Evolutionary conservation across 2,888 invertebrate species (phyloP).

Genomic region (Tolmerus cingulatus): DNA sequence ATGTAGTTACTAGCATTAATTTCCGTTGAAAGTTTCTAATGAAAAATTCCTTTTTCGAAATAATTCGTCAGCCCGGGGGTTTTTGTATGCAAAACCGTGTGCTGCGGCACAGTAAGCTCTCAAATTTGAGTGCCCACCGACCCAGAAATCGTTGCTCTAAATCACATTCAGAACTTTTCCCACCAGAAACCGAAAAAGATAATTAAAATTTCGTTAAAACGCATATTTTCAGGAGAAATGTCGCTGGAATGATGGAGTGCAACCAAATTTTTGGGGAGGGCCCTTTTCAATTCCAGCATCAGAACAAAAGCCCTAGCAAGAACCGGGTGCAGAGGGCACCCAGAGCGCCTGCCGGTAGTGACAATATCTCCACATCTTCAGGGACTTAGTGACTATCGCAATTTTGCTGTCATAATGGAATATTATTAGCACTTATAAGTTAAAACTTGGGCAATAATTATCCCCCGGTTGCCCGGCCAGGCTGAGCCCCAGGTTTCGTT

Average conservation of each 20-base stretch:
- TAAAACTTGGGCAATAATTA: constrained; percentile 13
- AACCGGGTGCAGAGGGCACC: neutral
- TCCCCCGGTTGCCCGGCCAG: neutral
- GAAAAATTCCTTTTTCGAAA: neutral
- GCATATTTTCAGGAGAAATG: neutral
- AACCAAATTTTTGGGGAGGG: neutral
- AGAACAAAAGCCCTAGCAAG: neutral
- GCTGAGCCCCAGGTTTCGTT: neutral
- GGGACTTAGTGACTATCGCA: neutral
- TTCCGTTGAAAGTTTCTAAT: neutral
- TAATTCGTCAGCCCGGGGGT: neutral
- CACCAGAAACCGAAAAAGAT: neutral
- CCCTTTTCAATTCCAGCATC: neutral
- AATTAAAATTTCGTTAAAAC: neutral
- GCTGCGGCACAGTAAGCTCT: neutral
- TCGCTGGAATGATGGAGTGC: neutral
- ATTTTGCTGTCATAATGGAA: neutral
- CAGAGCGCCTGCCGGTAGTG: neutral
- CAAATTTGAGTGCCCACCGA: neutral
- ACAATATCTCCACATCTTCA: neutral
- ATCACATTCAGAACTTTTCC: neutral
- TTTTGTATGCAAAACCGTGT: neutral
- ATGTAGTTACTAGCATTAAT: neutral
- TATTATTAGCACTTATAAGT: constrained; percentile 8
- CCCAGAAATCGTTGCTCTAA: neutral